phyloP scores from a whole-genome alignment of 1,140 invertebrate species.

The Aphidius ervi region DNA sequence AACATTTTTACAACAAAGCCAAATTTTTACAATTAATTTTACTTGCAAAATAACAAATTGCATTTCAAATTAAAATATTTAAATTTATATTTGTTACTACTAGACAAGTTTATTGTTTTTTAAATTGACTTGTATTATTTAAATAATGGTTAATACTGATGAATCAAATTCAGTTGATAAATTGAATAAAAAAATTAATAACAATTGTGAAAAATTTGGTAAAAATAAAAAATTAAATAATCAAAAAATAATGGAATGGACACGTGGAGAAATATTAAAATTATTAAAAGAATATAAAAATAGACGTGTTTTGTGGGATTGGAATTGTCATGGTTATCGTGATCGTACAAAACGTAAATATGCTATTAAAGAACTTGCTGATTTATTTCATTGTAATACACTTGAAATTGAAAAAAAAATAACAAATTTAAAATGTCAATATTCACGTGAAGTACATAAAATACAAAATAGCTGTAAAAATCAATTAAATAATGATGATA shows the following conservation, averaged over 20 bases:
- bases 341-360: conserved; percentile 48
- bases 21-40: too few relatives aligned
- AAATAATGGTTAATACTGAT: too few relatives aligned
- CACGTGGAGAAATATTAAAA: conserved; percentile 50
- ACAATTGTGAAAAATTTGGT: conserved; percentile 4
- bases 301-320: conserved; percentile 52
- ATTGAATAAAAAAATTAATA: too few relatives aligned
- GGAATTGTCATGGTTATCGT: conserved; percentile 50
- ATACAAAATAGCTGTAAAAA: conserved; percentile 35
- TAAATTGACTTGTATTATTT: too few relatives aligned
- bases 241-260: conserved; percentile 52
- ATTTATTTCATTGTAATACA: conserved; percentile 49
- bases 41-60: too few relatives aligned
- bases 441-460: conserved; percentile 52
- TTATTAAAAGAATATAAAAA: conserved; percentile 51
- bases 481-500: conserved; percentile 30
- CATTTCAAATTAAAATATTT: too few relatives aligned
- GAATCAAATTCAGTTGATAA: too few relatives aligned
- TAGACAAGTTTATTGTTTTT: too few relatives aligned
- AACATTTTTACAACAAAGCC: too few relatives aligned
- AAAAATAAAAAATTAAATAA: background rate
- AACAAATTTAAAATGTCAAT: conserved; percentile 53
- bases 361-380: conserved; percentile 51
- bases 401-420: conserved; percentile 54
- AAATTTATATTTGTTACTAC: too few relatives aligned